Base-by-base conservation (phyloP, 2,113 vertebrate species). In the Rhegmatorhina hoffmannsi region DNA sequence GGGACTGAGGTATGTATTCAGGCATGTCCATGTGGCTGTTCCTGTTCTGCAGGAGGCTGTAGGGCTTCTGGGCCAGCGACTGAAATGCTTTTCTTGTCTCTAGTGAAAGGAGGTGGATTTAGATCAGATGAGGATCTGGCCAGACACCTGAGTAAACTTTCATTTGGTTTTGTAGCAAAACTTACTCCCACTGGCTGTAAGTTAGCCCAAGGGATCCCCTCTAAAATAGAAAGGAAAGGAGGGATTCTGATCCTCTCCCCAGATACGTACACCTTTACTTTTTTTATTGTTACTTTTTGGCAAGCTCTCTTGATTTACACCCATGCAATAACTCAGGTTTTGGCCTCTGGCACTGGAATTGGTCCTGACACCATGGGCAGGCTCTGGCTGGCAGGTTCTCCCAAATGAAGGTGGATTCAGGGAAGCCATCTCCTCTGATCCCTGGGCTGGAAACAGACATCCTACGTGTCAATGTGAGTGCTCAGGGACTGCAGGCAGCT, bases 121-220 rank as follows among this genome's bases (percentile, higher is more conserved):
- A 59, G 34, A 94, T 88, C 73, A 81, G 68, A 84, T 55, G 67
- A 89, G 47, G 34, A 64, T 84, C 91, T 92, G 84, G 84, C 73
- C 89, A 94, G 91, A 87, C 94, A 97, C 86, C 89, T 86, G 86
- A 93, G n/a, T 90, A 93, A 94, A 94, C 76, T 88, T 92, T 56
- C 16, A 33, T 81, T 97, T 75, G 73, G 64, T 90, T 96, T 90
- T 92, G 56, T 60, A 90, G 80, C 47, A 78, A 81, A 95, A 86
- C 16, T 87, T 64, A 28, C 31, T 95, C 70, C 34, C 76, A 55
- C 18, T 70, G 67, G 75, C 67, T 91, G 11, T 33, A 60, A 68
- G 28, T 38, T 80, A 90, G 67, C 73, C 76, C 72, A 88, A 87
- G 60, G 59, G 33, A 58, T 95, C 58, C 38, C 28, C 36, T 78